Base-by-base conservation (phyloP, 2,797 vertebrate species). In the Psittacula derbiana region DNA sequence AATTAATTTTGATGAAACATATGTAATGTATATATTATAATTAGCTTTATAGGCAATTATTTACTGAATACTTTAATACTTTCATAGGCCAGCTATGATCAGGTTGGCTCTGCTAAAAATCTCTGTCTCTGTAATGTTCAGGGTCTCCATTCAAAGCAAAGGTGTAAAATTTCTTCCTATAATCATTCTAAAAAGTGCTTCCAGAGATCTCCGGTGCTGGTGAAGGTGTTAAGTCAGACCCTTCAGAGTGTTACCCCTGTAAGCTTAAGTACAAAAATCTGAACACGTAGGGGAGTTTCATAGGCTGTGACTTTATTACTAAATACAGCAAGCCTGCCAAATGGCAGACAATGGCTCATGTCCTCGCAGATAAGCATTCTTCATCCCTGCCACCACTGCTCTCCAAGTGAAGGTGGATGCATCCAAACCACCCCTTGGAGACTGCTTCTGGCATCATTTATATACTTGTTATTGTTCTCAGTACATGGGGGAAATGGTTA, bases 341-440 rank as follows among this genome's bases (percentile, higher is more conserved):
- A 60, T 2, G 3, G 15, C 3, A 4, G 6, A 25, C 33, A 28
- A 33, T 1, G 1, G 46, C 40, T 58, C 18, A 14, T 2, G 4
- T 40, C 23, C 0, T 0, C 18, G 19, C 3, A 43, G 47, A 25
- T 19, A 16, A 71, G 38, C 31, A 3, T 69, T 87, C 47, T 46
- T 82, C 28, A 7, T 21, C 50, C 31, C 23, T 4, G 0, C 38
- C 5, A 0, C 43, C 57, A n/a, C 57, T 4, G 5, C 41, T 49
- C n/a, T 73, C 52, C 27, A 50, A 12, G 31, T 19, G 55, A 25
- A 6, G 27, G 61, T 60, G 52, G 20, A 25, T 46, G 16, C 38
- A 71, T 50, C 33, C 62, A 43, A 78, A 30, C 49, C 1, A 0
- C 53, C 16, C 64, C 60, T 60, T 44, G 38, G 71, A 52, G 14